phyloP scores from a whole-genome alignment of 1,140 invertebrate genomes.

The Hyposmocoma kahamanoa region DNA sequence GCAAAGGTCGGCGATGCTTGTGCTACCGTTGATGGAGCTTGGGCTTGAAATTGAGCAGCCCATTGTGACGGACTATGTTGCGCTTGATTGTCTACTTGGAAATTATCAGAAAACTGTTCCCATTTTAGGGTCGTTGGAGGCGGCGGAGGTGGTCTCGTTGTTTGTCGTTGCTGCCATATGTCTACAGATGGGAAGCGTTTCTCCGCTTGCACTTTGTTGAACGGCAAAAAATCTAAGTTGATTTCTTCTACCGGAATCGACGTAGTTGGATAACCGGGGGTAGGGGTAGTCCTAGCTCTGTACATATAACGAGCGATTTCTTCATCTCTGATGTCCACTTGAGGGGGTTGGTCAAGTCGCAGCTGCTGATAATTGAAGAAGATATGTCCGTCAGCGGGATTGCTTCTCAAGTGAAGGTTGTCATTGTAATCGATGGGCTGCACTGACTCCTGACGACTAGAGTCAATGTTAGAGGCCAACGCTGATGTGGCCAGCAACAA shows the following conservation, averaged over 20 bases:
- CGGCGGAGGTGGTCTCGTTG: background rate
- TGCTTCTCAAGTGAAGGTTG: background rate
- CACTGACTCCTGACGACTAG: background rate
- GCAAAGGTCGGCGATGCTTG: too few relatives aligned
- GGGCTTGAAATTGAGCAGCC: too few relatives aligned
- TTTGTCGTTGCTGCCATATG: background rate
- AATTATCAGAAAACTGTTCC: background rate
- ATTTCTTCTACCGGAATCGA: background rate
- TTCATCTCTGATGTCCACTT: constrained; percentile 29
- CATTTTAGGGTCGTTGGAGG: background rate
- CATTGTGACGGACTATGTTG: too few relatives aligned
- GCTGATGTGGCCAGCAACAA: constrained; percentile 7
- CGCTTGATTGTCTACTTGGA: too few relatives aligned
- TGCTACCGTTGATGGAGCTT: too few relatives aligned
- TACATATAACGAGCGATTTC: constrained; percentile 28
- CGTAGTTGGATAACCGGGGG: background rate
- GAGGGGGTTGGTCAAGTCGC: constrained; percentile 19
- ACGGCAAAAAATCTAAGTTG: too few relatives aligned
- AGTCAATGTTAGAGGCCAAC: constrained; percentile 2
- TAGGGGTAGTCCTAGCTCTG: constrained; percentile 7
- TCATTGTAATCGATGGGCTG: background rate
- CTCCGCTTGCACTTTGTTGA: too few relatives aligned
- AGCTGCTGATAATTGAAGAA: constrained; percentile 29
- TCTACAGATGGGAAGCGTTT: background rate
- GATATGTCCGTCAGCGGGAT: constrained; percentile 24